These are phyloP conservation scores for Diploscapter pachys DNA, from an alignment of 1,140 invertebrate genomes.

Conservation along the genomic window DNA sequence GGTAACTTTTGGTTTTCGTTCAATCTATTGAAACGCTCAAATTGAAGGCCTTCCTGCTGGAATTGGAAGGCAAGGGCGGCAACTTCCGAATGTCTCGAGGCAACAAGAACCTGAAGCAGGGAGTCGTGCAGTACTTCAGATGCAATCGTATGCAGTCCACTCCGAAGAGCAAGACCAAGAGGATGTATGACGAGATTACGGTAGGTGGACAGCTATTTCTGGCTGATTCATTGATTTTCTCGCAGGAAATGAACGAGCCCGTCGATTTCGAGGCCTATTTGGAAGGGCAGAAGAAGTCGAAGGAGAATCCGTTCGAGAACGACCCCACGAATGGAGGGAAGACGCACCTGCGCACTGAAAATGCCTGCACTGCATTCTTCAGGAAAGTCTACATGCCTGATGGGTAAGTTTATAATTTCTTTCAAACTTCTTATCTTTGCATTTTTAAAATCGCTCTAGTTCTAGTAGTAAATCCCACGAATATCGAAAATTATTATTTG, in stretches of 20 bases:
- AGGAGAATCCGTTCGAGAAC: not conserved
- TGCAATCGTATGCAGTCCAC: slow-evolving; percentile 24
- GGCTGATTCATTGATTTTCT: no score
- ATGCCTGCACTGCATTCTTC: slow-evolving; percentile 31
- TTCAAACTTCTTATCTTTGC: no score
- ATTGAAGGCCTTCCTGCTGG: slow-evolving; percentile 17
- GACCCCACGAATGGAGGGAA: slow-evolving; percentile 17
- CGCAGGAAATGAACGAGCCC: no score
- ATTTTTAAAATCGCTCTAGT: no score
- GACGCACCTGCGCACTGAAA: slow-evolving; percentile 24
- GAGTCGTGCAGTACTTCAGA: slow-evolving; percentile 29
- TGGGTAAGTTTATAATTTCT: slow-evolving; percentile 6
- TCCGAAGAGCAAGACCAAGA: slow-evolving; percentile 13
- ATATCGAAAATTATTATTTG: no score
- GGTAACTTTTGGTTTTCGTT: not conserved
- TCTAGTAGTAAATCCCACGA: no score
- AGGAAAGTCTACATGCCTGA: slow-evolving; percentile 22
- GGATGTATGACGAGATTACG: slow-evolving; percentile 7
- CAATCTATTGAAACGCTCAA: not conserved
- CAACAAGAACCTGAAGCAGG: slow-evolving; percentile 28
- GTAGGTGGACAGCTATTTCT: not conserved
- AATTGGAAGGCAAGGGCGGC: slow-evolving; percentile 33
- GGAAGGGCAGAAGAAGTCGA: no score
- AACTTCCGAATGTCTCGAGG: slow-evolving; percentile 35
- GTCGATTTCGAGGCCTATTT: no score